phyloP scores from a whole-genome alignment of 2,888 invertebrate genomes.

The Cryptosula pallasiana region DNA sequence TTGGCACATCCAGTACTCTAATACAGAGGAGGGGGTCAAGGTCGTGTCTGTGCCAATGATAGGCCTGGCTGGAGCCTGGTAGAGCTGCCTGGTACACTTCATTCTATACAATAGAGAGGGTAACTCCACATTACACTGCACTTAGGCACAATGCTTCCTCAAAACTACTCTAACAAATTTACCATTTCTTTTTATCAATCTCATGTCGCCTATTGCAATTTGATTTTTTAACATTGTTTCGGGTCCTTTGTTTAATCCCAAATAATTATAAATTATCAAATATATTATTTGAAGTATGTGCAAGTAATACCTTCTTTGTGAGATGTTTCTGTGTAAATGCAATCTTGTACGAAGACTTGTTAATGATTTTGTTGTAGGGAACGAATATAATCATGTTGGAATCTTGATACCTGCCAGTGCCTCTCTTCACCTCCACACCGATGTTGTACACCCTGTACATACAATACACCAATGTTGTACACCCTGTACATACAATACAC shows the following conservation, averaged over 20 bases:
- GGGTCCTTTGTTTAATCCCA: no score
- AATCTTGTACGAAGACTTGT: constrained; percentile 70
- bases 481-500: no score
- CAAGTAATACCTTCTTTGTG: constrained; percentile 55
- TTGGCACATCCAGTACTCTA: constrained; percentile 61
- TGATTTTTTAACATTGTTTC: no score
- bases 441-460: constrained; percentile 66
- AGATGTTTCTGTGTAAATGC: constrained; percentile 85
- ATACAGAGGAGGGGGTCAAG: constrained; percentile 83
- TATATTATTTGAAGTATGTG: no score
- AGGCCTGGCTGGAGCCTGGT: constrained; percentile 83
- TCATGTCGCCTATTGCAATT: no score
- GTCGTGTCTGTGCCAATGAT: constrained; percentile 92
- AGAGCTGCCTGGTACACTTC: constrained; percentile 65
- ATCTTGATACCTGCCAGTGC: constrained; percentile 79
- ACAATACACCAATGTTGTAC: no score
- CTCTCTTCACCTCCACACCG: constrained; percentile 81
- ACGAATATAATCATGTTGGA: constrained; percentile 88
- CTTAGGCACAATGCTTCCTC: no score
- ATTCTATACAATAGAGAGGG: no score
- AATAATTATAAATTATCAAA: no score
- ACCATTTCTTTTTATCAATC: no score
- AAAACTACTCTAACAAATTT: no score
- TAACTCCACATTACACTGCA: no score
- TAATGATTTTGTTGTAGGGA: constrained; percentile 87